Conservation (phyloP, 2,797 vertebrate species). For the Holocentrus rufus region DNA sequence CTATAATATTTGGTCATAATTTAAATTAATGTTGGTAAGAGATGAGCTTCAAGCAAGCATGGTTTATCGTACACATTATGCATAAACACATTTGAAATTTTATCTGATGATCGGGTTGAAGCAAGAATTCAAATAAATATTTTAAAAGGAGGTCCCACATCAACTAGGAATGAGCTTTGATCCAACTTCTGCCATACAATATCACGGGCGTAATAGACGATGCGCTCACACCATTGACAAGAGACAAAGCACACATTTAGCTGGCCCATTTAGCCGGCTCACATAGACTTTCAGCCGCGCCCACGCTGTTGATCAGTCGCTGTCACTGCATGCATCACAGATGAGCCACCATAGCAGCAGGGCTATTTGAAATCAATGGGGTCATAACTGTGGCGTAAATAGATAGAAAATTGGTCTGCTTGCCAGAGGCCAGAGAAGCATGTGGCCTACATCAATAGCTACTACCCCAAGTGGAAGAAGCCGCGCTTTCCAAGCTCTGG, state of each 20-base stretch:
- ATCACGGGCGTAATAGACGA: slow-evolving; percentile 42
- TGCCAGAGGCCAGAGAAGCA: slow-evolving; percentile 63
- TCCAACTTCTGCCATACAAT: slow-evolving; percentile 31
- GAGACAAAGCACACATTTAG: slow-evolving; percentile 67
- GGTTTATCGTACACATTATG: too few relatives aligned
- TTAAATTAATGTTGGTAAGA: too few relatives aligned
- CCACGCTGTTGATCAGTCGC: slow-evolving; percentile 62
- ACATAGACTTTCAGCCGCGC: slow-evolving; percentile 59
- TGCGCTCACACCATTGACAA: slow-evolving; percentile 31
- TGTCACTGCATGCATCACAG: slow-evolving; percentile 66
- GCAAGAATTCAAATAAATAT: too few relatives aligned
- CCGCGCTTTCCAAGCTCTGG: slow-evolving; percentile 51
- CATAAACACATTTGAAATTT: too few relatives aligned
- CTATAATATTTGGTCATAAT: too few relatives aligned
- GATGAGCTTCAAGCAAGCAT: too few relatives aligned
- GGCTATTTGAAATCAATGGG: slow-evolving; percentile 74
- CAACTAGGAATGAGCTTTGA: slow-evolving; percentile 37
- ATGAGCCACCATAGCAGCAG: slow-evolving; percentile 63
- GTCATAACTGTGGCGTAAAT: slow-evolving; percentile 76
- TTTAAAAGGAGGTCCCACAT: too few relatives aligned
- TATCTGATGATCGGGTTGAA: too few relatives aligned
- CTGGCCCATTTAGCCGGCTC: slow-evolving; percentile 54
- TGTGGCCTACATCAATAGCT: slow-evolving; percentile 72
- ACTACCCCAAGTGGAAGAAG: slow-evolving; percentile 67
- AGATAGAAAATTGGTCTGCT: slow-evolving; percentile 73